Percentiles rank a stretch among this genome's conserved stretches.
These are phyloP conservation scores for Tiliacea aurago DNA, from an alignment of 2,888 invertebrate species.

Conservation along the genomic window DNA sequence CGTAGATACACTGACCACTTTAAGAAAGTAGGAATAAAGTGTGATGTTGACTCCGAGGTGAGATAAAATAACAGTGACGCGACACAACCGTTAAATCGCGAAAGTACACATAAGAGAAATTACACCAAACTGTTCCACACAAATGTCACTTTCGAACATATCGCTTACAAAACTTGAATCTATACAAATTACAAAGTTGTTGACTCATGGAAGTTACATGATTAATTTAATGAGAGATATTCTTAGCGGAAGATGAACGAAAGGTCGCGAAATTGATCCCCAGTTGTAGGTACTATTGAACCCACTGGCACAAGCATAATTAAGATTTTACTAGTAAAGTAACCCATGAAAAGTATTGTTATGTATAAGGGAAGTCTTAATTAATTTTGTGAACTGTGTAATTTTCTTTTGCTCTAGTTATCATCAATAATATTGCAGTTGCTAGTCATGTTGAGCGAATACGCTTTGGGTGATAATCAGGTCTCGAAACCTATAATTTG, in stretches of 20 bases:
- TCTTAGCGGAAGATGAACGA: not conserved
- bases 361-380: not conserved
- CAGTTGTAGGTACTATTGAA: not conserved
- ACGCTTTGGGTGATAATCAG: no score
- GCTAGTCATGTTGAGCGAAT: no score
- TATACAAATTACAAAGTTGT: slow-evolving; percentile 31
- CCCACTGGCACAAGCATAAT: not conserved
- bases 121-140: slow-evolving; percentile 41
- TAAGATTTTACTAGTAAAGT: not conserved
- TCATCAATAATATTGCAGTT: no score
- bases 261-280: not conserved
- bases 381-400: no score
- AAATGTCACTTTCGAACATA: slow-evolving; percentile 54
- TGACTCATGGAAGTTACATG: slow-evolving; percentile 39
- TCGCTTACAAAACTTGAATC: slow-evolving; percentile 48
- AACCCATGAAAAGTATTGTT: not conserved
- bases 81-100: slow-evolving; percentile 44
- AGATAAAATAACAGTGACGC: slow-evolving; percentile 44
- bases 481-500: no score
- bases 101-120: slow-evolving; percentile 41
- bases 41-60: slow-evolving; percentile 27
- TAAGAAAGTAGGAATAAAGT: slow-evolving; percentile 47
- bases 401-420: no score
- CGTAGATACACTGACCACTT: not conserved
- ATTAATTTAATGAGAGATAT: slow-evolving; percentile 14